A percentile compares a stretch with the other conserved stretches of the same genome.
These are phyloP conservation scores for Chaetogeoica ovagalla DNA, from an alignment of 2,888 invertebrate species.

Conservation along the genomic window DNA sequence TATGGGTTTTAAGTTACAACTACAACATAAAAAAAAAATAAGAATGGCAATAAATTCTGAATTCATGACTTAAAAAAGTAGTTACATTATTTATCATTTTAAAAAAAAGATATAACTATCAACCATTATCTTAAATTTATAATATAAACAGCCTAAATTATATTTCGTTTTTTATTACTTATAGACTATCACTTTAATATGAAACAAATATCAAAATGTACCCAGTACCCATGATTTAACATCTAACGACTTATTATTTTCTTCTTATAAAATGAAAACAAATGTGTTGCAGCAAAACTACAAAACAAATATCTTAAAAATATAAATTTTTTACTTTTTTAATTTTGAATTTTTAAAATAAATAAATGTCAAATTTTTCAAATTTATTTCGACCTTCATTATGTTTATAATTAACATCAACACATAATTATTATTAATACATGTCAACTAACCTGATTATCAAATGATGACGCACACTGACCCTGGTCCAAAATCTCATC, in stretches of 20 bases:
- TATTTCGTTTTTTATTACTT: too few relatives aligned
- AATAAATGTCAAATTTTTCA: too few relatives aligned
- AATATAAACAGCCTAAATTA: not conserved
- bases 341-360: not conserved
- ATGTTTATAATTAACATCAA: not conserved
- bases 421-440: too few relatives aligned
- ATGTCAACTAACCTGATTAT: slow-evolving; percentile 27
- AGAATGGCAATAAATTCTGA: not conserved
- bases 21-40: not conserved
- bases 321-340: not conserved
- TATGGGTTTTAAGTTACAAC: not conserved
- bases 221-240: too few relatives aligned
- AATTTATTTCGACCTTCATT: not conserved
- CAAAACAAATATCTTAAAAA: too few relatives aligned
- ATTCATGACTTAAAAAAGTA: too few relatives aligned
- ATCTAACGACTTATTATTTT: too few relatives aligned
- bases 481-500: slow-evolving; percentile 39
- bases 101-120: not conserved
- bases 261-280: too few relatives aligned
- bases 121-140: not conserved
- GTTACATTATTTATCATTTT: too few relatives aligned
- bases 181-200: too few relatives aligned
- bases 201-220: too few relatives aligned
- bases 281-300: too few relatives aligned
- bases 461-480: slow-evolving; percentile 30